phyloP scores from a whole-genome alignment of 1,140 invertebrate species.

The Drosophila navojoa region DNA sequence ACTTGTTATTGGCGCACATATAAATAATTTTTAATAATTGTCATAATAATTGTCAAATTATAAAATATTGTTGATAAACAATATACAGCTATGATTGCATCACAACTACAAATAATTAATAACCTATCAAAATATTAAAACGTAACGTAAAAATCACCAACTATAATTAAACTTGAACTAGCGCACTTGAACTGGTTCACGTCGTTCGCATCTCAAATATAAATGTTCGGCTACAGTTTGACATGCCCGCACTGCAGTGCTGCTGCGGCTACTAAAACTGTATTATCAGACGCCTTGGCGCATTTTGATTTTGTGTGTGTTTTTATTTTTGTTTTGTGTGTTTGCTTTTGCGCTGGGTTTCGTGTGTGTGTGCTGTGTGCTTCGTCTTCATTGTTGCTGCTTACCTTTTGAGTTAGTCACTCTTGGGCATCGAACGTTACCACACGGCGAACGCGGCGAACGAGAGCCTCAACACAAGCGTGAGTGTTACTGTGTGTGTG shows the following conservation, averaged over 20 bases:
- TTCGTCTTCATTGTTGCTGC: conserved; percentile 41
- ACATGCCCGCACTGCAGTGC: not conserved
- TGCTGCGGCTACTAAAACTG: conserved; percentile 46
- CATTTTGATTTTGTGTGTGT: conserved; percentile 34
- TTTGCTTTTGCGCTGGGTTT: conserved; percentile 70
- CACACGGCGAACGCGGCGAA: conserved; percentile 59
- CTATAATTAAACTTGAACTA: conserved; percentile 1
- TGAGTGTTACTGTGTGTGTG: conserved; percentile 25
- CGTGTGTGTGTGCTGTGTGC: conserved; percentile 34
- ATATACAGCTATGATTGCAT: not conserved
- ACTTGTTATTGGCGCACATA: no score
- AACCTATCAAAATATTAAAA: no score
- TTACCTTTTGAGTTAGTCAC: conserved; percentile 72
- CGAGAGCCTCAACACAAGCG: conserved; percentile 43
- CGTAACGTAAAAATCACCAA: not conserved
- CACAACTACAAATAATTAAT: no score
- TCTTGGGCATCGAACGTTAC: conserved; percentile 73
- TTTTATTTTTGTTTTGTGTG: conserved; percentile 46
- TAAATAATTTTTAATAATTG: no score
- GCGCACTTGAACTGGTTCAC: conserved; percentile 36
- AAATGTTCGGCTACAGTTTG: conserved; percentile 21
- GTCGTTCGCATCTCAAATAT: conserved; percentile 22
- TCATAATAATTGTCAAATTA: no score
- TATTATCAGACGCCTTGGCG: conserved; percentile 60
- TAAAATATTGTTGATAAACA: no score